Percentiles rank a stretch among this genome's conserved stretches.
These are phyloP conservation scores for Isurus oxyrinchus DNA, from an alignment of 2,113 vertebrate species.

Conservation along the genomic window DNA sequence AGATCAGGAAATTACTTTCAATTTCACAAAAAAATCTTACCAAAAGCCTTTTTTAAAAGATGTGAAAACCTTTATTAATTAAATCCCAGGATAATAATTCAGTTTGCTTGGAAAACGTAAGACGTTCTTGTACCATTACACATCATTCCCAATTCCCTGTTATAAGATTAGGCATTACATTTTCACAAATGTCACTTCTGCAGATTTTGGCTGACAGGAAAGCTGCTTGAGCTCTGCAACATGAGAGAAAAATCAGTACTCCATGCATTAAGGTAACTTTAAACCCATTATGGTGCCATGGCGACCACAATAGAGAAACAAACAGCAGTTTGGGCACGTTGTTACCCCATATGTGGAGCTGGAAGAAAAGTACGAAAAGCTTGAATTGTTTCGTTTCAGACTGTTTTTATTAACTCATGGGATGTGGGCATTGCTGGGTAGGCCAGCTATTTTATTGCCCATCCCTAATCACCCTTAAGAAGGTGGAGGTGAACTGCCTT, in stretches of 20 bases:
- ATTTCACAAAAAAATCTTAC: not conserved
- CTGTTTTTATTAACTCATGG: not conserved
- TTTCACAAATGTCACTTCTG: not conserved
- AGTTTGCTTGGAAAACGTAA: not conserved
- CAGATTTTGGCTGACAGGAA: slow-evolving; percentile 13
- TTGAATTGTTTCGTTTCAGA: not conserved
- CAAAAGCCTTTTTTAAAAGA: not conserved
- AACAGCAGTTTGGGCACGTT: not conserved
- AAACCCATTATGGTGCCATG: slow-evolving; percentile 1
- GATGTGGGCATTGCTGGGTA: too few relatives aligned
- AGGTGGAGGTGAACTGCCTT: too few relatives aligned
- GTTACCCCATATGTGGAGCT: not conserved
- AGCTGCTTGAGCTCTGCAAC: not conserved
- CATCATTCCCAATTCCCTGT: not conserved
- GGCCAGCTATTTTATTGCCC: too few relatives aligned
- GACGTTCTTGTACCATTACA: not conserved
- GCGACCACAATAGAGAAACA: not conserved
- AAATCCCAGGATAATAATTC: not conserved
- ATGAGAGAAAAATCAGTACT: not conserved
- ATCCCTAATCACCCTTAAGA: too few relatives aligned
- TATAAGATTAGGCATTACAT: not conserved
- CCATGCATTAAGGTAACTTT: not conserved
- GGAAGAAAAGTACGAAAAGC: not conserved
- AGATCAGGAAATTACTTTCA: not conserved
- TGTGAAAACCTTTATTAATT: not conserved